phyloP scores from a whole-genome alignment of 2,797 vertebrate species.

The Uromys caudimaculatus region DNA sequence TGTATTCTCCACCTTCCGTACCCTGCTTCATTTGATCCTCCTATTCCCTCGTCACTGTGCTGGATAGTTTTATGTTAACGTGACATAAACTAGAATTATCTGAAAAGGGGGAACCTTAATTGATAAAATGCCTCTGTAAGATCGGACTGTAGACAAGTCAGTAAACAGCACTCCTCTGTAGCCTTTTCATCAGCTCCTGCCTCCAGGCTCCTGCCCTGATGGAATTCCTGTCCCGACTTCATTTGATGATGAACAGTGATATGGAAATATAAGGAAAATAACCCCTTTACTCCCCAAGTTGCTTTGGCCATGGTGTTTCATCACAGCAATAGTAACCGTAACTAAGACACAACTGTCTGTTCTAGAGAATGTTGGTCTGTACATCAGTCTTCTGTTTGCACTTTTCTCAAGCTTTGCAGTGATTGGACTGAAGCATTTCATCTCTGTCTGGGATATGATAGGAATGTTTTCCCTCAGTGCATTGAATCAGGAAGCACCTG shows the following conservation, averaged over 20 bases:
- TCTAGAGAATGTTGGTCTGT: background rate
- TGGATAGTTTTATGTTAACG: background rate
- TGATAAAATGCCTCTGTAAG: background rate
- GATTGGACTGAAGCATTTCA: background rate
- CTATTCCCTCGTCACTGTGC: background rate
- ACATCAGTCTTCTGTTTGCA: background rate
- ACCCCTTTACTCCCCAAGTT: background rate
- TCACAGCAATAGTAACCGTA: background rate
- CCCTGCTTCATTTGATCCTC: background rate
- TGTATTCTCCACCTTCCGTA: background rate
- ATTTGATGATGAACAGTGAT: background rate
- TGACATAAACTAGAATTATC: background rate
- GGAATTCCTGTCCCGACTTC: background rate
- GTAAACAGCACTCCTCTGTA: background rate
- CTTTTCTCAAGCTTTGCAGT: background rate
- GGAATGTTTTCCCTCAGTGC: background rate
- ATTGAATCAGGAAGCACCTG: background rate
- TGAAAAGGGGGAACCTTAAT: background rate
- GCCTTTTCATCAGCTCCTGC: background rate
- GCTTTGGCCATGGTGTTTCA: background rate
- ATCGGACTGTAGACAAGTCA: background rate
- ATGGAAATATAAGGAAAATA: background rate
- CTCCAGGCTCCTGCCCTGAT: too few relatives aligned
- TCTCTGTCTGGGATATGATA: background rate
- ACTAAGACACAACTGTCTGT: background rate